Evolutionary conservation across 1,140 invertebrate species (phyloP).

Genomic region (Drosophila kepulauana): DNA sequence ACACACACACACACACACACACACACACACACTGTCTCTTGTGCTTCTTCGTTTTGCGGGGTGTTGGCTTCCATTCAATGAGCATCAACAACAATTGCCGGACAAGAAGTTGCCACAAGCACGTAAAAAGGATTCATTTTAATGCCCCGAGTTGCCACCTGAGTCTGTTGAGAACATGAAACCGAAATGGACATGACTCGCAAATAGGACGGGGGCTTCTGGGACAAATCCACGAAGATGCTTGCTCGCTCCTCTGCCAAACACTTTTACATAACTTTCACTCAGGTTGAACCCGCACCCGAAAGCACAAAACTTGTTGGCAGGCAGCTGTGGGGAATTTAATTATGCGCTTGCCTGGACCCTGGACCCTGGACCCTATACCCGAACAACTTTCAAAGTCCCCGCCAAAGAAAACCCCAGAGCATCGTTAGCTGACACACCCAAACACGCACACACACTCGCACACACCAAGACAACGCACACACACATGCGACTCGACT

Average conservation of each 20-base stretch:
- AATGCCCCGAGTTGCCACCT: constrained; percentile 53
- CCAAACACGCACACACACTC: background rate
- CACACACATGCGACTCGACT: constrained; percentile 44
- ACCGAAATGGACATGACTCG: constrained; percentile 52
- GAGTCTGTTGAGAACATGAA: constrained; percentile 18
- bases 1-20: background rate
- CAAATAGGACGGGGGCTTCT: constrained; percentile 25
- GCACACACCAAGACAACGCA: constrained; percentile 10
- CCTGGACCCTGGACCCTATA: constrained; percentile 8
- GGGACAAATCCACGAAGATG: constrained; percentile 9
- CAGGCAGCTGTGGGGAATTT: constrained; percentile 35
- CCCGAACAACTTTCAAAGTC: constrained; percentile 13
- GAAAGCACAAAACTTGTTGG: constrained; percentile 21
- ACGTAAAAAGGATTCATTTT: constrained; percentile 74
- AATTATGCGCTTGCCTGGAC: constrained; percentile 39
- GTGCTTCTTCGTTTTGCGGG: background rate
- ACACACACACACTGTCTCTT: background rate
- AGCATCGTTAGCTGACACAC: constrained; percentile 35
- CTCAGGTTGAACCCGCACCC: constrained; percentile 1
- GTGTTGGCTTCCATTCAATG: constrained; percentile 52
- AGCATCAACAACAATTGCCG: constrained; percentile 56
- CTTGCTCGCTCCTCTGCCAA: constrained; percentile 18
- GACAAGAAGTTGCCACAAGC: constrained; percentile 43
- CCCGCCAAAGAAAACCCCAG: constrained; percentile 25
- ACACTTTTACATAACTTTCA: constrained; percentile 43